Evolutionary conservation across 2,113 vertebrate species (phyloP).

Genomic region (Leuciscus idus): DNA sequence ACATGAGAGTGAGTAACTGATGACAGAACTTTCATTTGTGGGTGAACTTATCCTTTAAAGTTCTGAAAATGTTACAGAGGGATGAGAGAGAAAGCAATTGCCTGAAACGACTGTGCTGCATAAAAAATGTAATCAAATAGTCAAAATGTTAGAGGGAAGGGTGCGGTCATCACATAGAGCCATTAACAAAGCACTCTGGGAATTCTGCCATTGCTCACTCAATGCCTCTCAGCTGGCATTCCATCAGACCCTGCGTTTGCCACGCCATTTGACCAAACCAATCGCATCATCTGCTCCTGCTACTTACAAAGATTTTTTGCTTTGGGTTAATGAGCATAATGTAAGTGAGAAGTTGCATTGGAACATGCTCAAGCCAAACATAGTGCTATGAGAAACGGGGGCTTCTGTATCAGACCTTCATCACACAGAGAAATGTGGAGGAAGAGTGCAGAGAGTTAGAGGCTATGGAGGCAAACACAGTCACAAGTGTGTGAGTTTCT

Average conservation of each 20-base stretch:
- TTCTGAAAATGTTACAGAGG: neutral
- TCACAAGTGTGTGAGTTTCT: neutral
- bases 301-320: conserved; percentile 49
- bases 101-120: conserved; percentile 66
- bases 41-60: neutral
- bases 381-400: conserved; percentile 61
- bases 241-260: conserved; percentile 59
- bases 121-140: conserved; percentile 29
- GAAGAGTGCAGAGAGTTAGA: neutral
- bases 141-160: conserved; percentile 60
- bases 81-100: conserved; percentile 58
- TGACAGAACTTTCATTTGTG: neutral
- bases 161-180: conserved; percentile 66
- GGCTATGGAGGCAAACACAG: conserved; percentile 7
- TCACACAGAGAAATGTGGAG: neutral
- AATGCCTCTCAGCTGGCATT: conserved; percentile 72
- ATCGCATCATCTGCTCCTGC: conserved; percentile 64
- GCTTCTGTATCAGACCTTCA: conserved; percentile 21
- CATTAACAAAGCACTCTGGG: conserved; percentile 64
- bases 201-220: conserved; percentile 69
- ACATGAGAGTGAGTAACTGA: neutral
- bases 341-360: conserved; percentile 71
- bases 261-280: conserved; percentile 41
- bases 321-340: conserved; percentile 68
- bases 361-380: conserved; percentile 80